Conservation (phyloP, 2,113 vertebrate species). For the Scolopax mira region DNA sequence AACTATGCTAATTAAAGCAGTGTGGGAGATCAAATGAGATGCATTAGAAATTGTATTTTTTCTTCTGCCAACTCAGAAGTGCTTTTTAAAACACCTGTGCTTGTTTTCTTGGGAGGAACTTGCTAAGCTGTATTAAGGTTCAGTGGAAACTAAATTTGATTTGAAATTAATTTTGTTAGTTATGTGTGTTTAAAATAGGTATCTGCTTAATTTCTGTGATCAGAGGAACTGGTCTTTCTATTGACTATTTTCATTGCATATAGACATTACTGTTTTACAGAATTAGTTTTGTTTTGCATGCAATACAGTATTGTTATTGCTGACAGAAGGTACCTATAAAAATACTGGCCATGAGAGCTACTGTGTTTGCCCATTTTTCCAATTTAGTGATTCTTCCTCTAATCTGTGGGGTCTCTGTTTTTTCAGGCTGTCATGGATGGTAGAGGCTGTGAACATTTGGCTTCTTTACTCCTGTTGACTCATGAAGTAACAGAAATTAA, state of each 20-base stretch:
- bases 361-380: background rate
- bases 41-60: background rate
- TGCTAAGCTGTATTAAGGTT: background rate
- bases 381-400: background rate
- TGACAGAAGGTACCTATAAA: background rate
- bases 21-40: background rate
- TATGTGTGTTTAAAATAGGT: background rate
- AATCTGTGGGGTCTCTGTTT: background rate
- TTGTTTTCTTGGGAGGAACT: background rate
- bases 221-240: background rate
- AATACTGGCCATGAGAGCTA: background rate
- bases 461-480: background rate
- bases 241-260: accelerated
- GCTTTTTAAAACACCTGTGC: background rate
- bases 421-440: background rate
- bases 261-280: background rate
- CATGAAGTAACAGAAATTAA: background rate
- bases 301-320: background rate
- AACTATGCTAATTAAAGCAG: background rate
- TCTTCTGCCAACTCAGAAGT: background rate
- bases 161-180: background rate
- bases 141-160: background rate
- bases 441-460: background rate
- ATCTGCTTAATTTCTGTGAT: background rate
- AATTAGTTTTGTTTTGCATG: background rate